These are phyloP conservation scores for Proteles cristata DNA, from an alignment of 2,113 vertebrate genomes.

Conservation along the genomic window DNA sequence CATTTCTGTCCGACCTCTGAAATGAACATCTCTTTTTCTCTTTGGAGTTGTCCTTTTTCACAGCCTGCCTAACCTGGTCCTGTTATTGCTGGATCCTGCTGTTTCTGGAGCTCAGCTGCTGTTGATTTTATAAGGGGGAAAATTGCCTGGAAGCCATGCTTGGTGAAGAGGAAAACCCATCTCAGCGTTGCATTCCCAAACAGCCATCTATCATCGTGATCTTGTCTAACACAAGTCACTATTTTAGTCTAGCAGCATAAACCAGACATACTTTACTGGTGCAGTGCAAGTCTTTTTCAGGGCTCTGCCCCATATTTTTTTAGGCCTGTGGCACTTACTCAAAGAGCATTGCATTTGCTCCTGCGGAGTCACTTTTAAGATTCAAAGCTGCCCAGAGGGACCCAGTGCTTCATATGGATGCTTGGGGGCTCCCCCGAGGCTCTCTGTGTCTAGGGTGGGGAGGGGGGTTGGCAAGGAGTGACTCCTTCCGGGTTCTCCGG, in stretches of 20 bases:
- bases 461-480: not conserved
- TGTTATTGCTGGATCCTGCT: slow-evolving; percentile 68
- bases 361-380: slow-evolving; percentile 40
- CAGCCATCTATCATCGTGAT: slow-evolving; percentile 73
- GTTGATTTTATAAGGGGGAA: slow-evolving; percentile 71
- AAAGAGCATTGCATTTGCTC: slow-evolving; percentile 56
- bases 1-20: slow-evolving; percentile 38
- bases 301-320: slow-evolving; percentile 54
- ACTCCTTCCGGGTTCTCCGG: slow-evolving; percentile 53
- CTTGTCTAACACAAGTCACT: slow-evolving; percentile 74
- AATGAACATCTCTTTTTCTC: slow-evolving; percentile 44
- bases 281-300: slow-evolving; percentile 51
- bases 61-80: slow-evolving; percentile 23
- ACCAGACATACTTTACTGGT: slow-evolving; percentile 68
- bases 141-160: slow-evolving; percentile 71
- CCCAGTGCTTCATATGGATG: slow-evolving; percentile 35
- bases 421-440: not conserved
- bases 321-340: slow-evolving; percentile 61
- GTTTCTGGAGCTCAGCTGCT: slow-evolving; percentile 70
- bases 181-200: slow-evolving; percentile 68
- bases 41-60: slow-evolving; percentile 13
- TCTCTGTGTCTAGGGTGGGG: not conserved
- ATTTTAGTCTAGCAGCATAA: slow-evolving; percentile 67
- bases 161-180: slow-evolving; percentile 78
- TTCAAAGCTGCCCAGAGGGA: slow-evolving; percentile 4